A percentile compares a stretch with the other conserved stretches of the same genome.
These are phyloP conservation scores for Manduca sexta DNA, from an alignment of 1,140 invertebrate genomes.

Conservation along the genomic window DNA sequence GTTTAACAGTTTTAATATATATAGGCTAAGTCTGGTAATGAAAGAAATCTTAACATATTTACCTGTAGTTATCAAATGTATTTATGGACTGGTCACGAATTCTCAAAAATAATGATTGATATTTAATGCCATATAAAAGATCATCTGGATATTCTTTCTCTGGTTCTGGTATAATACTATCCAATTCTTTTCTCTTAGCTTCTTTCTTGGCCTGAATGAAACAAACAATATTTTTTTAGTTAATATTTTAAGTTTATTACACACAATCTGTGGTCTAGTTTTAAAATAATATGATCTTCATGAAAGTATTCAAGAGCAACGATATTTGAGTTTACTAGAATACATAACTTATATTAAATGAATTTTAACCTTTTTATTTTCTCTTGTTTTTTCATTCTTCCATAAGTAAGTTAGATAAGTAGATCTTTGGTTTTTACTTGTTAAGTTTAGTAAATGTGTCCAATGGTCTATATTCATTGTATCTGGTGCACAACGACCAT, in stretches of 20 bases:
- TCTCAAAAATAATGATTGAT: constrained; percentile 79
- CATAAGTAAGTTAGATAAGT: constrained; percentile 78
- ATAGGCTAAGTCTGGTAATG: too few species aligned
- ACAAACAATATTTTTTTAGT: not conserved
- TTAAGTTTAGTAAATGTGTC: constrained; percentile 74
- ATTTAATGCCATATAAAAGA: constrained; percentile 75
- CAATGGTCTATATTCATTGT: constrained; percentile 70
- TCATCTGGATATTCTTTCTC: constrained; percentile 60
- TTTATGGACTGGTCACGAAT: constrained; percentile 79
- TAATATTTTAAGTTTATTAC: not conserved
- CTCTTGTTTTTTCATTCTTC: constrained; percentile 75
- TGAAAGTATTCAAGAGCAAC: too few species aligned
- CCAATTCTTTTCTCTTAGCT: constrained; percentile 44
- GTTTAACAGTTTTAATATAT: too few species aligned
- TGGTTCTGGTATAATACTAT: constrained; percentile 33
- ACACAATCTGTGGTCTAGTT: not conserved
- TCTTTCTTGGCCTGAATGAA: constrained; percentile 48
- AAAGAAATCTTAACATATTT: constrained; percentile 34
- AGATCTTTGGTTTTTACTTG: constrained; percentile 65
- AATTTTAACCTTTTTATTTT: constrained; percentile 44
- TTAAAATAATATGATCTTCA: not conserved
- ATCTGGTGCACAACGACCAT: constrained; percentile 72
- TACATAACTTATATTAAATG: too few species aligned
- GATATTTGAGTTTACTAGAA: too few species aligned
- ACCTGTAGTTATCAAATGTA: constrained; percentile 75